Base-by-base conservation (phyloP, 1,140 invertebrate genomes). In the Pogonomyrmex californicus region DNA sequence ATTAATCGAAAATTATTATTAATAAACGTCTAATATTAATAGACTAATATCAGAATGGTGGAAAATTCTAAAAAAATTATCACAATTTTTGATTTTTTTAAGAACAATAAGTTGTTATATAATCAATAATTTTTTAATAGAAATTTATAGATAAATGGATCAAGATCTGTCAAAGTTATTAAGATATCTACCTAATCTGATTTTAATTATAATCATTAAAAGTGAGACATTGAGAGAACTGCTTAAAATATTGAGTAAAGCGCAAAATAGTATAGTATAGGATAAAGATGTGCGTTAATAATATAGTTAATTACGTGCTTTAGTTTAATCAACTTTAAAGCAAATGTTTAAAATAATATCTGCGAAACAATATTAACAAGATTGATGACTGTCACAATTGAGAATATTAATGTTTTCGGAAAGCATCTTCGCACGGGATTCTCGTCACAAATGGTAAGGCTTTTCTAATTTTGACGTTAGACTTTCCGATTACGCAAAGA, bases 51-150 rank as follows among this genome's bases (percentile, higher is more conserved):
- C 38, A 30, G 33, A 71, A 36, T n/a, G 6, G 38, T 1, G 2
- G 5, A 54, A 38, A n/a, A 38, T 36, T 70, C 36, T 47, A 6
- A n/a, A 51, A 23, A 30, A 36, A 63, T 14, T 63, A 36, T 36
- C 4, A 5, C 41, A 71, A 36, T 71, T 44, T 9, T 49, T 41
- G 14, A 75, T 75, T 23, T 6, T 73, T 75, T 30, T 10, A 75
- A 75, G 6, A 58, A 17, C 10, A 36, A 23, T 12, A 68, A 10
- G n/a, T 44, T 2, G 1, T 36, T 71, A 38, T n/a, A n/a, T n/a
- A n/a, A n/a, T n/a, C n/a, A 36, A 51, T n/a, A 7, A 54, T 36
- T 54, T 36, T 47, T 33, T 9, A 54, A 4, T n/a, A 14, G 10
- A 54, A 54, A 36, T 71, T 1, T 54, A 51, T 33, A 7, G 4